Evolutionary conservation across 1,140 invertebrate genomes (phyloP).

Genomic region (Aphelenchoides besseyi): DNA sequence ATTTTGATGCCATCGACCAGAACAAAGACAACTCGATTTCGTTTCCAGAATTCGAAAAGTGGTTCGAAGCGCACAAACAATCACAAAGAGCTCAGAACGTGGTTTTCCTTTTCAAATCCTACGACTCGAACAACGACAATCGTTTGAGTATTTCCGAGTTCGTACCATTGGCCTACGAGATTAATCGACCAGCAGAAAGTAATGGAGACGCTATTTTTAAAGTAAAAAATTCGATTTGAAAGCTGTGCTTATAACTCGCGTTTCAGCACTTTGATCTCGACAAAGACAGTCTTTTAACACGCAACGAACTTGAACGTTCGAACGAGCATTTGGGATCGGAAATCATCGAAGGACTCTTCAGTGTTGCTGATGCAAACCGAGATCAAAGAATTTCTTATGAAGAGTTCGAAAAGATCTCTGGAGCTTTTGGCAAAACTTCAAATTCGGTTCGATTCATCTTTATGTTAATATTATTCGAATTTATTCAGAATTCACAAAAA

Average conservation of each 20-base stretch:
- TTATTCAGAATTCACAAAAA: slow-evolving; percentile 22
- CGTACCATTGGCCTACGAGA: slow-evolving; percentile 23
- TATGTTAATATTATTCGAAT: too few relatives aligned
- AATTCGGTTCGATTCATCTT: neutral
- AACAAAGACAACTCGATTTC: slow-evolving; percentile 25
- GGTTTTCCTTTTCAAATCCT: slow-evolving; percentile 17
- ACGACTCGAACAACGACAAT: slow-evolving; percentile 23
- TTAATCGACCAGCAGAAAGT: slow-evolving; percentile 13
- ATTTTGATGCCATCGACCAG: slow-evolving; percentile 25
- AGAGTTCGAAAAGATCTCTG: slow-evolving; percentile 23
- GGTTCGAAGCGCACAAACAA: slow-evolving; percentile 13
- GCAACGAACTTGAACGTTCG: slow-evolving; percentile 12
- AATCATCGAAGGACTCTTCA: slow-evolving; percentile 28
- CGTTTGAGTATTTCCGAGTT: slow-evolving; percentile 18
- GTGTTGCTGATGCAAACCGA: slow-evolving; percentile 20
- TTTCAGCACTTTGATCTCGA: slow-evolving; percentile 22
- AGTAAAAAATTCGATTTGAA: neutral
- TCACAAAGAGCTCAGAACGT: neutral
- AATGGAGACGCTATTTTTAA: slow-evolving; percentile 24
- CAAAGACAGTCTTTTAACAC: slow-evolving; percentile 22
- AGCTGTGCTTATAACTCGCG: neutral
- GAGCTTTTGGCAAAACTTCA: slow-evolving; percentile 14
- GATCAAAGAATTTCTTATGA: slow-evolving; percentile 21
- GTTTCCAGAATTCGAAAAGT: slow-evolving; percentile 25
- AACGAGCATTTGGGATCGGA: slow-evolving; percentile 21